Conservation (phyloP, 2,888 invertebrate species). For the Mycogona germanica region DNA sequence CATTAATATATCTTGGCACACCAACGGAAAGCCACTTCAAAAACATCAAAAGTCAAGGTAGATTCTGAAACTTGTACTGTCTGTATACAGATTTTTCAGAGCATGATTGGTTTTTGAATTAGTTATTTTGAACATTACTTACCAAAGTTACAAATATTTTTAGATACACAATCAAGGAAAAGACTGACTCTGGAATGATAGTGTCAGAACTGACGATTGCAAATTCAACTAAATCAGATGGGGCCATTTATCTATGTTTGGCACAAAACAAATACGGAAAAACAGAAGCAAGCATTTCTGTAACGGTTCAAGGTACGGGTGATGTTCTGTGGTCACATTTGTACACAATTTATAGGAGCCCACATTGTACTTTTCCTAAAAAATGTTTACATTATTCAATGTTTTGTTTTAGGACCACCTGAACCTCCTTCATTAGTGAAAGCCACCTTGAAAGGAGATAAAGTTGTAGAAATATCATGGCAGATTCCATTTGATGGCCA, state of each 20-base stretch:
- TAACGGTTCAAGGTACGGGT: conserved; percentile 11
- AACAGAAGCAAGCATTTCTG: conserved; percentile 4
- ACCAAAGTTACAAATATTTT: background rate
- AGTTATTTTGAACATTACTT: background rate
- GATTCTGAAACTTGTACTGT: too few relatives aligned
- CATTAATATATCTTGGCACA: background rate
- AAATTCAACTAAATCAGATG: background rate
- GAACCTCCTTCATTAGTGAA: conserved; percentile 7
- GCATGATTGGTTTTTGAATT: background rate
- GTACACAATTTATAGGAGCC: background rate
- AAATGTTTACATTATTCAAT: background rate
- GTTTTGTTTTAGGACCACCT: conserved; percentile 10
- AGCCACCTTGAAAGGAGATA: conserved; percentile 4
- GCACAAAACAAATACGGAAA: conserved; percentile 3
- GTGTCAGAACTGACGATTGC: conserved; percentile 5
- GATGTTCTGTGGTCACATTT: too few relatives aligned
- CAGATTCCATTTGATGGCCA: conserved; percentile 11
- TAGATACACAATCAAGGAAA: background rate
- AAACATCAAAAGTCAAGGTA: conserved; percentile 1
- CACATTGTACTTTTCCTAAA: background rate
- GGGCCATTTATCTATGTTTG: conserved; percentile 2
- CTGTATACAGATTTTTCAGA: background rate
- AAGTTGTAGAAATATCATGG: conserved; percentile 7
- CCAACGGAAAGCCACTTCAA: background rate
- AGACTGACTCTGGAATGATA: background rate